These are phyloP conservation scores for Euborellia annulipes DNA, from an alignment of 1,140 invertebrate genomes.

Conservation along the genomic window DNA sequence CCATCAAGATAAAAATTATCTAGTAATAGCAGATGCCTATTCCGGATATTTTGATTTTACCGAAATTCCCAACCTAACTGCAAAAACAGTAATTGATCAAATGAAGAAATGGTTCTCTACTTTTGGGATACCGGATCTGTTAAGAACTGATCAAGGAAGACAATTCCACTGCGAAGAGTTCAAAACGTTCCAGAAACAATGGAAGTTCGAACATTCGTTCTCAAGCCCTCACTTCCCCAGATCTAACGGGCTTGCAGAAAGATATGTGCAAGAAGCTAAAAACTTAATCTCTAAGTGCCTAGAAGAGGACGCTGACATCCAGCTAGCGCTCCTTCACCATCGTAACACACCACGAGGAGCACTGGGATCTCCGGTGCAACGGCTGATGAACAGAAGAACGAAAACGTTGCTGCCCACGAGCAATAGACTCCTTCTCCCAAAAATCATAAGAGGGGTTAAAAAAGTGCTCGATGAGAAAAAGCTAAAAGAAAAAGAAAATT, in stretches of 20 bases:
- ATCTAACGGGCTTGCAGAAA: constrained; percentile 9
- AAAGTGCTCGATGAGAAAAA: no score
- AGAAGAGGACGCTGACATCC: not conserved
- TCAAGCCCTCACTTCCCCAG: constrained; percentile 7
- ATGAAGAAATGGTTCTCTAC: constrained; percentile 4
- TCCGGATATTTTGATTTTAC: constrained; percentile 3
- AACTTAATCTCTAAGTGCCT: not conserved
- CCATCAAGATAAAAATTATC: not conserved
- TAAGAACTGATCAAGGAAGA: constrained; percentile 1
- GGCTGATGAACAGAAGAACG: constrained; percentile 1
- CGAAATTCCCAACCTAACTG: not conserved
- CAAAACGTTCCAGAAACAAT: constrained; percentile 1
- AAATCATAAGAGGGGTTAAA: no score
- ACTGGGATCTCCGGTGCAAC: constrained; percentile 3
- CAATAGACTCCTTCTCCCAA: no score
- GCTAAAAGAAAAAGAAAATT: no score
- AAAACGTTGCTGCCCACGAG: constrained; percentile 4
- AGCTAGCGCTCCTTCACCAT: not conserved
- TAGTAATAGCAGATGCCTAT: constrained; percentile 2
- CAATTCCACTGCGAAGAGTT: constrained; percentile 1
- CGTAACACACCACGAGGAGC: constrained; percentile 3
- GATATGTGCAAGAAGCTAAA: constrained; percentile 12
- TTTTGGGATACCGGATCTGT: constrained; percentile 5
- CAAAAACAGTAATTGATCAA: not conserved
- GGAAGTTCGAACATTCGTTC: not conserved